Base-by-base conservation (phyloP, 2,888 invertebrate genomes). In the Eupithecia inturbata region DNA sequence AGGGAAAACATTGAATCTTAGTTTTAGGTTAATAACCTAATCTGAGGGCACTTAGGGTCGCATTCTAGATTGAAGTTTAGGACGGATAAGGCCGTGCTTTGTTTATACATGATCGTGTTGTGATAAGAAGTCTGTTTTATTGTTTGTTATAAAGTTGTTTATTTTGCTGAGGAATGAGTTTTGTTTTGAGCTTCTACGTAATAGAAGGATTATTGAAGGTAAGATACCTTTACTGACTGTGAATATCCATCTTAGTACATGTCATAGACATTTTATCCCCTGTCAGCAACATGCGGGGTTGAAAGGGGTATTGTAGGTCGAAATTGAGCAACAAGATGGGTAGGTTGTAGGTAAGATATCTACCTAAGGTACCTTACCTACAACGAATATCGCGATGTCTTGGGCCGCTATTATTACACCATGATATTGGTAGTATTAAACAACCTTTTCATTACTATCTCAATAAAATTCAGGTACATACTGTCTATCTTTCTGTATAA, bases 1-100 rank as follows among this genome's bases (percentile, higher is more conserved):
- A 69, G 70, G 67, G 71, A 64, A 62, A 75, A 76, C 75, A 73
- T 77, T n/a, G 68, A 41, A 70, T 74, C 72, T 75, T 76, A 77
- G 76, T 78, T 75, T 74, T 19, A 71, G 66, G 73, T 66, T 62
- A 41, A 74, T 62, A 70, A 64, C 66, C 68, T 62, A 60, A 73
- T 76, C 73, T 71, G 68, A n/a, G 63, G 36, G 62, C 22, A 53
- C 68, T 28, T 68, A 57, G 57, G 49, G 22, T 57, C 57, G 26
- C 12, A 57, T 57, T 26, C 33, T 49, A 49, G 31, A 6, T 19
- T 3, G 7, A 31, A 62, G 62, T 62, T 62, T 22, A 57, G 57
- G 57, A 57, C 14, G 1, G 57, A 57, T 57, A 3, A 53, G 22
- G 49, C 22, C 10, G 22, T 22, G 10, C 10, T 57, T 26, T 22